These are phyloP conservation scores for Pygmarrhopalites habei DNA, from an alignment of 1,140 invertebrate species.

Conservation along the genomic window DNA sequence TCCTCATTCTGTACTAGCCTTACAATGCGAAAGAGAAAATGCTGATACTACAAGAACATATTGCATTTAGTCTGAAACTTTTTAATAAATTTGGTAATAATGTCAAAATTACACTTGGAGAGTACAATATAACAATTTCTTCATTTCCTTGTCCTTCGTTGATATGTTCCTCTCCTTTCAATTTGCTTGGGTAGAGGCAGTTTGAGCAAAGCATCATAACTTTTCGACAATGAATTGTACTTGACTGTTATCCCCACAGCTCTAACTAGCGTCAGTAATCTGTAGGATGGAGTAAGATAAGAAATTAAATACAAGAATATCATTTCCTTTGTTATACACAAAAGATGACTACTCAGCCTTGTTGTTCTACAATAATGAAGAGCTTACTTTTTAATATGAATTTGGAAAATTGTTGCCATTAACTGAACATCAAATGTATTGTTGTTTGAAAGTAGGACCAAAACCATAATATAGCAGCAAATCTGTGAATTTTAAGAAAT, in stretches of 20 bases:
- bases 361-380: too few relatives aligned
- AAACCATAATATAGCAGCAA: constrained; percentile 36
- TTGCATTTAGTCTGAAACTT: too few relatives aligned
- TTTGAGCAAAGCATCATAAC: constrained; percentile 21
- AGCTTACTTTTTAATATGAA: constrained; percentile 39
- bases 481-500: too few relatives aligned
- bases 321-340: neutral
- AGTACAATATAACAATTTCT: too few relatives aligned
- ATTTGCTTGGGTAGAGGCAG: constrained; percentile 32
- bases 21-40: too few relatives aligned
- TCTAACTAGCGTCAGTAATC: constrained; percentile 27
- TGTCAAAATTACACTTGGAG: too few relatives aligned
- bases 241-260: constrained; percentile 34
- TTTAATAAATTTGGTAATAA: too few relatives aligned
- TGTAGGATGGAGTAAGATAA: neutral
- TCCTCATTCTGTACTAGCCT: too few relatives aligned
- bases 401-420: constrained; percentile 31
- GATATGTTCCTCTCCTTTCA: constrained; percentile 29
- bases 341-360: neutral
- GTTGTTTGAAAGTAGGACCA: constrained; percentile 35
- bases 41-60: too few relatives aligned
- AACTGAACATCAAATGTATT: constrained; percentile 33
- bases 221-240: constrained; percentile 16
- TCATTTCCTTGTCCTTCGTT: too few relatives aligned
- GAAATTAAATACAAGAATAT: neutral